Evolutionary conservation across 2,888 invertebrate species (phyloP).

Genomic region (Pterostichus niger): DNA sequence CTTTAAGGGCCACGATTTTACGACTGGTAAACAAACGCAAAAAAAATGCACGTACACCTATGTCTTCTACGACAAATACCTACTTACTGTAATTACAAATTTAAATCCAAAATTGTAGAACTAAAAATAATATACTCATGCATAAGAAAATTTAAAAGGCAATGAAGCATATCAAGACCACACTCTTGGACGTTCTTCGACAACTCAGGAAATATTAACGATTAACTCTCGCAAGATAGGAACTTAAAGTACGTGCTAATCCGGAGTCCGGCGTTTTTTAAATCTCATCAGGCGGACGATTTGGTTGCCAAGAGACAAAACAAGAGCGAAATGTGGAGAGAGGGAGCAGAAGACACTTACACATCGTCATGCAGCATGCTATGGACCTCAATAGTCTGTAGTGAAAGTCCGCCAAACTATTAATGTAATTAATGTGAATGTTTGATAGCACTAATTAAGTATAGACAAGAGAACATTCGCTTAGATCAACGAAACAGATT

Average conservation of each 20-base stretch:
- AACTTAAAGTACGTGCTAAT: slow-evolving; percentile 33
- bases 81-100: too few relatives aligned
- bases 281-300: slow-evolving; percentile 20
- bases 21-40: too few relatives aligned
- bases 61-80: too few relatives aligned
- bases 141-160: not conserved
- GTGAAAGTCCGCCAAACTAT: slow-evolving; percentile 32
- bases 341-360: not conserved
- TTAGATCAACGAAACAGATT: not conserved
- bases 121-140: too few relatives aligned
- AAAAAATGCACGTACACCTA: too few relatives aligned
- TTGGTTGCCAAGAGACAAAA: not conserved
- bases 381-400: slow-evolving; percentile 40
- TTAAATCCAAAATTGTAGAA: too few relatives aligned
- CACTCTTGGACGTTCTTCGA: not conserved
- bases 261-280: slow-evolving; percentile 14
- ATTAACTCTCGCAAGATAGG: slow-evolving; percentile 18
- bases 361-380: not conserved
- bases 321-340: slow-evolving; percentile 9
- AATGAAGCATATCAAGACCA: slow-evolving; percentile 23
- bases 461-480: not conserved
- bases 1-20: too few relatives aligned
- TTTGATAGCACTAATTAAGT: slow-evolving; percentile 5
- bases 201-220: slow-evolving; percentile 19
- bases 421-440: slow-evolving; percentile 31